Conservation (phyloP, 2,113 vertebrate genomes). For the Solea solea region DNA sequence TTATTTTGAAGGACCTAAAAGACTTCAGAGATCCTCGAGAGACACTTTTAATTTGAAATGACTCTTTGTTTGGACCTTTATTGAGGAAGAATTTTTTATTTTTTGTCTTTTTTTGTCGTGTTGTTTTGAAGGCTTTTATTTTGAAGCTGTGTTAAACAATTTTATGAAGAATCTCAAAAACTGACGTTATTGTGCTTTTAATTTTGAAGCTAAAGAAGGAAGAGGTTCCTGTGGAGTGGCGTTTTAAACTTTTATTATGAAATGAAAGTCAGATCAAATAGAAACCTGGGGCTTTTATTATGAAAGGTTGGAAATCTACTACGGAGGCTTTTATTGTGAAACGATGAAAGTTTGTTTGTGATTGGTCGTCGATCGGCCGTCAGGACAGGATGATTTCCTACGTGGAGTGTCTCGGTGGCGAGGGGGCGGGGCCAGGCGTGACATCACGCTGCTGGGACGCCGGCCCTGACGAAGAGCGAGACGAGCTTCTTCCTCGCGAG, state of each 20-base stretch:
- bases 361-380: neutral
- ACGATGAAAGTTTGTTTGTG: neutral
- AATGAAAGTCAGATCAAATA: neutral
- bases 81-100: neutral
- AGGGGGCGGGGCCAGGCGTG: conserved; percentile 55
- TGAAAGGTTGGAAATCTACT: neutral
- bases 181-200: conserved; percentile 9
- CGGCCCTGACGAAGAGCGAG: conserved; percentile 64
- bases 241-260: conserved; percentile 5
- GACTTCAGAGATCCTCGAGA: too few relatives aligned
- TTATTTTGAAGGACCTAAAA: neutral
- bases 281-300: neutral
- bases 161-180: neutral
- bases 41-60: neutral
- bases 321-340: conserved; percentile 19
- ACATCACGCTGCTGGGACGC: conserved; percentile 67
- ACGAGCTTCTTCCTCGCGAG: conserved; percentile 76
- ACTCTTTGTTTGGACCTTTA: neutral
- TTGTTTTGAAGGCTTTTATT: neutral
- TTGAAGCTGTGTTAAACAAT: neutral
- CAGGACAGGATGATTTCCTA: conserved; percentile 73
- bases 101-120: conserved; percentile 4
- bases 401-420: conserved; percentile 75
- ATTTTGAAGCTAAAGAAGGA: neutral
- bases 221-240: neutral